These are phyloP conservation scores for Nysson spinosus DNA, from an alignment of 2,888 invertebrate genomes.

Conservation along the genomic window DNA sequence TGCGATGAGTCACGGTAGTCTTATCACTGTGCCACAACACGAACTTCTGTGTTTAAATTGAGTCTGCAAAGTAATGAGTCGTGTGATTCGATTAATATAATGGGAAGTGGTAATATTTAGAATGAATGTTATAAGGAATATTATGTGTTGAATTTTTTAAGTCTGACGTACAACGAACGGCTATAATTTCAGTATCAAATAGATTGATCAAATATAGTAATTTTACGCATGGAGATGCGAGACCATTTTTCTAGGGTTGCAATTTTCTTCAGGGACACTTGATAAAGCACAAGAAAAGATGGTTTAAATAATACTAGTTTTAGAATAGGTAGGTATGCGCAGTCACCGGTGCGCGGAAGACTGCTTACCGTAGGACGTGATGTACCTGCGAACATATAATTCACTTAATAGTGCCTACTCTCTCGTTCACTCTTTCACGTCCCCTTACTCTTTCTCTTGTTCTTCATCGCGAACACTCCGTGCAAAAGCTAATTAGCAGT, in stretches of 20 bases:
- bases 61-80: too few species aligned
- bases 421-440: slow-evolving; percentile 26
- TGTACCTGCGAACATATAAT: slow-evolving; percentile 59
- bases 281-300: slow-evolving; percentile 16
- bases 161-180: too few species aligned
- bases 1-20: background rate
- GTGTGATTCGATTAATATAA: too few species aligned
- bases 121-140: too few species aligned
- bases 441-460: slow-evolving; percentile 1
- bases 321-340: slow-evolving; percentile 27
- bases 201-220: too few species aligned
- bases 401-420: slow-evolving; percentile 62
- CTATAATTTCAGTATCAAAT: too few species aligned
- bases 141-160: too few species aligned
- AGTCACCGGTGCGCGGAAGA: slow-evolving; percentile 17
- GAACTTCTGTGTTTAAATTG: background rate
- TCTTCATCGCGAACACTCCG: slow-evolving; percentile 40
- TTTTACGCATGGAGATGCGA: too few species aligned
- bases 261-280: slow-evolving; percentile 17
- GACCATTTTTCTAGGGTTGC: too few species aligned
- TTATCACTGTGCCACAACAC: background rate
- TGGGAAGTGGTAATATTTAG: too few species aligned
- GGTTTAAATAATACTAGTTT: slow-evolving; percentile 34
- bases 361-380: slow-evolving; percentile 30
- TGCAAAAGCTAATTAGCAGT: slow-evolving; percentile 66